phyloP scores from a whole-genome alignment of 2,888 invertebrate genomes.

The Brenthis daphne region DNA sequence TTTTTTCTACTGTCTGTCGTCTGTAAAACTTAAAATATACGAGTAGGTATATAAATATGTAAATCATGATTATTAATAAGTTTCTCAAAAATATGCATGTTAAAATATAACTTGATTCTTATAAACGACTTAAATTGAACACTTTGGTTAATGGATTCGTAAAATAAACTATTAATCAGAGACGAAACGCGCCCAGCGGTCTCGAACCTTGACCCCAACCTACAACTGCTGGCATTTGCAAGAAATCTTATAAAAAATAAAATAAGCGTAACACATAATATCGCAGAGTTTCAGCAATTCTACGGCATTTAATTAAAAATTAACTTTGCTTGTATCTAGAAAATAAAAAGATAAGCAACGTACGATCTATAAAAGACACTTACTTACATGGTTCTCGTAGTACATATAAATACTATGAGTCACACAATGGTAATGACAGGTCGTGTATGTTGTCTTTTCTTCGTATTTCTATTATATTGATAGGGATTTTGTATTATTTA shows the following conservation, averaged over 20 bases:
- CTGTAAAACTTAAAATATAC: too few relatives aligned
- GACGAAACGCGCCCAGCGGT: slow-evolving; percentile 27
- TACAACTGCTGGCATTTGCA: slow-evolving; percentile 33
- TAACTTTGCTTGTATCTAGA: neutral
- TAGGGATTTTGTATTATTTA: too few relatives aligned
- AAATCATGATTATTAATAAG: too few relatives aligned
- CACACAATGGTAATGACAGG: too few relatives aligned
- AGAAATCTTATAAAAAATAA: slow-evolving; percentile 36
- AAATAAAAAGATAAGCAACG: neutral
- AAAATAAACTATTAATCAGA: slow-evolving; percentile 31
- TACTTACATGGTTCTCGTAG: too few relatives aligned
- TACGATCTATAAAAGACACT: neutral
- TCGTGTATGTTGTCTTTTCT: too few relatives aligned
- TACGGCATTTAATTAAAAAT: neutral
- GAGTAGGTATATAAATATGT: too few relatives aligned
- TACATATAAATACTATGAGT: too few relatives aligned
- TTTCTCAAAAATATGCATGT: too few relatives aligned
- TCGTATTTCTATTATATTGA: too few relatives aligned
- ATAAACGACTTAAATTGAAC: slow-evolving; percentile 15
- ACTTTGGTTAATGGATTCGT: slow-evolving; percentile 24
- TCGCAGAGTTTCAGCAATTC: slow-evolving; percentile 8
- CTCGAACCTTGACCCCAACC: slow-evolving; percentile 32
- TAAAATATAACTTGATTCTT: neutral
- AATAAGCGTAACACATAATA: slow-evolving; percentile 25
- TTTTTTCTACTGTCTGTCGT: too few relatives aligned